phyloP scores from a whole-genome alignment of 2,888 invertebrate genomes.

The Drosophila melanosoma region DNA sequence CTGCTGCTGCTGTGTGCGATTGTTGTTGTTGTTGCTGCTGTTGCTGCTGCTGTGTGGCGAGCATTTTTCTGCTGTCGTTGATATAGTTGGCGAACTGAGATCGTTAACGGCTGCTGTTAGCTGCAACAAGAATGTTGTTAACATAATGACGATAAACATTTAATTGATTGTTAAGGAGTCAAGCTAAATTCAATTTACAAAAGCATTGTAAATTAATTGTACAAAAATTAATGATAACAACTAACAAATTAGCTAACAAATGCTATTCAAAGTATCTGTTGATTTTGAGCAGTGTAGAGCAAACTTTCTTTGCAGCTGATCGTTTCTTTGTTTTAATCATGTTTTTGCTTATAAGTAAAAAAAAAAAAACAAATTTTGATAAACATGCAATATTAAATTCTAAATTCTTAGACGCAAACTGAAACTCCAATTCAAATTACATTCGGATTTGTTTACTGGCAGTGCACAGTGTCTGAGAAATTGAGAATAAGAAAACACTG shows the following conservation, averaged over 20 bases:
- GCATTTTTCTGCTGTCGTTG: slow-evolving; percentile 49
- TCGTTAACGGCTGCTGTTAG: slow-evolving; percentile 53
- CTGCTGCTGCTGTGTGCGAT: slow-evolving; percentile 2
- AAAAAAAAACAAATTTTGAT: background rate
- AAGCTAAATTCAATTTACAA: background rate
- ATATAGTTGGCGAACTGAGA: slow-evolving; percentile 52
- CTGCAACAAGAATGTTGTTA: slow-evolving; percentile 12
- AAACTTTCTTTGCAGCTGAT: background rate
- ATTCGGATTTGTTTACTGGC: background rate
- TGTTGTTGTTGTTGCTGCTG: slow-evolving; percentile 6
- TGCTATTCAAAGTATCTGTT: background rate
- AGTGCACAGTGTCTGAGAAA: slow-evolving; percentile 28
- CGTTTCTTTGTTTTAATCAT: background rate
- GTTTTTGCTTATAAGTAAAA: background rate
- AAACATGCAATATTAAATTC: background rate
- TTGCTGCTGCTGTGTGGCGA: slow-evolving; percentile 61
- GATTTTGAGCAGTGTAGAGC: background rate
- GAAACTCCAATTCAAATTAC: background rate
- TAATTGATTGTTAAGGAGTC: background rate
- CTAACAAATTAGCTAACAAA: background rate
- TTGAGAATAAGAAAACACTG: background rate
- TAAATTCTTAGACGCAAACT: background rate
- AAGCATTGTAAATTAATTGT: background rate
- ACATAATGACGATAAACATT: background rate
- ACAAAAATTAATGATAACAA: background rate